Evolutionary conservation across 2,797 vertebrate genomes (phyloP).

Genomic region (Manis pentadactyla): DNA sequence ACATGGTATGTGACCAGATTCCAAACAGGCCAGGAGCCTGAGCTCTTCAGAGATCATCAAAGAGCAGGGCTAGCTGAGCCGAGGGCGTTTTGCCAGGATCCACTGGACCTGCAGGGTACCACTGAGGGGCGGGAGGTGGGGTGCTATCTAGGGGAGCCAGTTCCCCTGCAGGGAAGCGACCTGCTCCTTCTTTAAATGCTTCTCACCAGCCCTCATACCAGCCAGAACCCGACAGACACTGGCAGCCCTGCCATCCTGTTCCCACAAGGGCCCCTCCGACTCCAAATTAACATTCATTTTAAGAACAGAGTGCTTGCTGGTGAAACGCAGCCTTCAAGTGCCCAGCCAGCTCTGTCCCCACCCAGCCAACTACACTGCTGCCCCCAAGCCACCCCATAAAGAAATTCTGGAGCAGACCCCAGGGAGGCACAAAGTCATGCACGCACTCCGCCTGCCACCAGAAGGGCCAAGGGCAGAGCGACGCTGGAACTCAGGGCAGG

Average conservation of each 20-base stretch:
- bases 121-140: not conserved
- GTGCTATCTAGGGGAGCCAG: not conserved
- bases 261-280: not conserved
- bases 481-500: not conserved
- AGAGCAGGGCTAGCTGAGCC: not conserved
- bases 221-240: not conserved
- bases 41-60: not conserved
- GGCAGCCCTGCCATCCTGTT: not conserved
- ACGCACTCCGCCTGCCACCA: not conserved
- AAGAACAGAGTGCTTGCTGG: not conserved
- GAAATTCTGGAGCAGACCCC: not conserved
- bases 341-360: not conserved
- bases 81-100: not conserved
- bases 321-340: not conserved
- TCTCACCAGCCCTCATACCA: not conserved
- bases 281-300: not conserved
- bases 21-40: not conserved
- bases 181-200: not conserved
- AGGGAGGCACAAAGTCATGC: not conserved
- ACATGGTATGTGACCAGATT: constrained; percentile 36
- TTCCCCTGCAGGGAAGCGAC: not conserved
- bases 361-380: not conserved
- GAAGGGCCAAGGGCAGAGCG: not conserved
- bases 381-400: not conserved
- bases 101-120: not conserved